phyloP scores from a whole-genome alignment of 1,140 invertebrate genomes.

The Caenorhabditis brenneri region DNA sequence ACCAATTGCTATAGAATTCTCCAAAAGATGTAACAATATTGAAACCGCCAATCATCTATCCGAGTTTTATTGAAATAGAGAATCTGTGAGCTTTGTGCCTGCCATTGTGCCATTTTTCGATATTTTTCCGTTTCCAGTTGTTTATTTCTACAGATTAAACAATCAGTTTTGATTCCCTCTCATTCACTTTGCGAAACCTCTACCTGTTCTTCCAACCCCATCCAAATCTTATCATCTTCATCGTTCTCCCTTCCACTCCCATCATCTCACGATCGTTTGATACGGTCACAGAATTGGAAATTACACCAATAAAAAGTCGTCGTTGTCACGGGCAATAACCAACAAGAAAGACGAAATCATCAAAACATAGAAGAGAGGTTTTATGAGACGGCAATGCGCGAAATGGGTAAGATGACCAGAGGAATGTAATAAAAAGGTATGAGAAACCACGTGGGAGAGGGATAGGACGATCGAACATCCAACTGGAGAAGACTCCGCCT shows the following conservation, averaged over 20 bases:
- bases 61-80: too few relatives aligned
- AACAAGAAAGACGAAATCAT: background rate
- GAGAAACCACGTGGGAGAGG: background rate
- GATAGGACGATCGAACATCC: background rate
- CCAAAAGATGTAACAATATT: too few relatives aligned
- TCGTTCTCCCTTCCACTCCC: background rate
- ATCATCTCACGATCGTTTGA: too few relatives aligned
- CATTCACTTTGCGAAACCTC: too few relatives aligned
- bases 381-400: background rate
- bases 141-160: too few relatives aligned
- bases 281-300: background rate
- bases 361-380: background rate
- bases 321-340: background rate
- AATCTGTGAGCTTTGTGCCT: too few relatives aligned
- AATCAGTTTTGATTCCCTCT: too few relatives aligned
- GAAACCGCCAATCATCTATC: too few relatives aligned
- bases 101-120: too few relatives aligned
- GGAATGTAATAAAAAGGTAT: background rate
- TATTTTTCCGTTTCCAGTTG: too few relatives aligned
- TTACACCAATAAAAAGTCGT: background rate
- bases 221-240: background rate
- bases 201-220: too few relatives aligned
- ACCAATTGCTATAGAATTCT: too few relatives aligned
- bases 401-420: background rate
- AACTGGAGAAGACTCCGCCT: background rate